Evolutionary conservation across 2,797 vertebrate genomes (phyloP).

Genomic region (Fringilla coelebs): DNA sequence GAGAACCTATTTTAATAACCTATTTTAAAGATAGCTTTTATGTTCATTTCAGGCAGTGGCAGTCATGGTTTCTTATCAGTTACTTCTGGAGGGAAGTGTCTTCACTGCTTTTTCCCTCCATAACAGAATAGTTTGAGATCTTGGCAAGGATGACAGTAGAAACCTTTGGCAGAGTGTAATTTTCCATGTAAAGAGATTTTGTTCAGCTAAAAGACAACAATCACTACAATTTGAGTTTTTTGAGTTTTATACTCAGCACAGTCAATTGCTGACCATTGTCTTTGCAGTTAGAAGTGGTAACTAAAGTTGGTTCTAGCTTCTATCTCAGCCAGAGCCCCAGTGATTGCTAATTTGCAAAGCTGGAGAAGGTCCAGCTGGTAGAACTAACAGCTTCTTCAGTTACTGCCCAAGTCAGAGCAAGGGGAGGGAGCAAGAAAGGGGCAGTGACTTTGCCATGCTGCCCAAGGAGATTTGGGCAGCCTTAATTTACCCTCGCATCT

Average conservation of each 20-base stretch:
- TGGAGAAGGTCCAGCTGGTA: neutral
- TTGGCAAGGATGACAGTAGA: neutral
- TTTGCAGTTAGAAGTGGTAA: neutral
- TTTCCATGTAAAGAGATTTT: neutral
- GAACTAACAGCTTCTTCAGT: neutral
- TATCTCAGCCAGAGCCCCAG: neutral
- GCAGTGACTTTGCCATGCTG: neutral
- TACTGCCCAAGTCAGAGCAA: neutral
- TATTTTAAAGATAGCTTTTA: neutral
- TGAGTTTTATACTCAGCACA: neutral
- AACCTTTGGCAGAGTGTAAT: neutral
- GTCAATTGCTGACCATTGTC: neutral
- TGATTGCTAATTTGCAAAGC: neutral
- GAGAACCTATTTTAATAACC: neutral
- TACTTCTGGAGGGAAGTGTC: neutral
- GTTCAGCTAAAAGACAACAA: rapidly evolving
- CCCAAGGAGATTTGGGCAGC: neutral
- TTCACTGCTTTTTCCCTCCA: neutral
- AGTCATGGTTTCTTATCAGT: neutral
- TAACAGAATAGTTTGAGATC: neutral
- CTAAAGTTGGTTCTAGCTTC: neutral
- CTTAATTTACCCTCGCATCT: neutral
- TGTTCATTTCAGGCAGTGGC: neutral
- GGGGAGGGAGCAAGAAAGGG: neutral
- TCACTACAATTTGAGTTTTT: neutral